Evolutionary conservation across 1,140 invertebrate genomes (phyloP).

Genomic region (Carposina sasakii): DNA sequence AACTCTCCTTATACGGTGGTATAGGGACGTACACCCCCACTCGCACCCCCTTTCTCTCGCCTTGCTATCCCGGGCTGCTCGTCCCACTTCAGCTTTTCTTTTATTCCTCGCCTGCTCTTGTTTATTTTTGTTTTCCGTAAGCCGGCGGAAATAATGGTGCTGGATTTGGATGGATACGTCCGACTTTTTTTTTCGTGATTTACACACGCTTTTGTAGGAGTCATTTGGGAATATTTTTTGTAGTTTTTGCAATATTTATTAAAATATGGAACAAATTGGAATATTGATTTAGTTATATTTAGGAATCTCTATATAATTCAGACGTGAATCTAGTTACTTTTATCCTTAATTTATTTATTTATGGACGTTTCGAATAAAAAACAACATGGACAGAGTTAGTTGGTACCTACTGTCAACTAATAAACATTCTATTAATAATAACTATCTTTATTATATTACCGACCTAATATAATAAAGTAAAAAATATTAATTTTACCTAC

Average conservation of each 20-base stretch:
- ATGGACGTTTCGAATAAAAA: not conserved
- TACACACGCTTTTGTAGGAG: not conserved
- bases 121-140: conserved; percentile 70
- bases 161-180: conserved; percentile 36
- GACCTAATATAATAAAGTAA: not conserved
- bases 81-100: conserved; percentile 64
- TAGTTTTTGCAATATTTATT: not conserved
- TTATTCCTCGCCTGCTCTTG: conserved; percentile 64
- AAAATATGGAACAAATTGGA: not conserved
- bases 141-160: conserved; percentile 62
- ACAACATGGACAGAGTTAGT: too few relatives aligned
- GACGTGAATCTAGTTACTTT: not conserved
- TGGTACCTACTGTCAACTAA: too few relatives aligned
- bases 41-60: conserved; percentile 16
- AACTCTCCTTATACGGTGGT: too few relatives aligned
- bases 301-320: not conserved
- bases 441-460: not conserved
- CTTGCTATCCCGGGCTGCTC: conserved; percentile 53
- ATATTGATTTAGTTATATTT: not conserved
- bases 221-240: not conserved
- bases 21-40: conserved; percentile 13
- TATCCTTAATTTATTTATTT: not conserved
- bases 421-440: not conserved
- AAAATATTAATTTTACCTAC: not conserved
- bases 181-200: not conserved